Percentiles rank a stretch among this genome's conserved stretches.
phyloP scores from a whole-genome alignment of 1,140 invertebrate species.

The Drosophila eugracilis region DNA sequence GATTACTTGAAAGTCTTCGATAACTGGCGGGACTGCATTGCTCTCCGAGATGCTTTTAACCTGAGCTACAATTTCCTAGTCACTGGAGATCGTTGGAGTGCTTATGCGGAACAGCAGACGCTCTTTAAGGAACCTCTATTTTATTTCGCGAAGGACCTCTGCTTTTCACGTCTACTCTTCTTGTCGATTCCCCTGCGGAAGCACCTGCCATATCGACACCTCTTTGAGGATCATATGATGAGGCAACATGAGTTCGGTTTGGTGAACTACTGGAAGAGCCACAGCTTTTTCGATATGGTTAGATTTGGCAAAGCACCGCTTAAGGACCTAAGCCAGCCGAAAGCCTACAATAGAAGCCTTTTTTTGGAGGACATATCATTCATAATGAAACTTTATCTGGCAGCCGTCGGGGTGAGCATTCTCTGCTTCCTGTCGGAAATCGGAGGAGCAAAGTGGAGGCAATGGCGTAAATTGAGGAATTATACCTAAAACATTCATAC shows the following conservation, averaged over 20 bases:
- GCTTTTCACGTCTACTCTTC: constrained; percentile 22
- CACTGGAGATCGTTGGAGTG: constrained; percentile 36
- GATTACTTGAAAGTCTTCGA: not conserved
- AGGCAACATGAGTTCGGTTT: constrained; percentile 52
- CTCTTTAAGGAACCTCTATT: constrained; percentile 38
- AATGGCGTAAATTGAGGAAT: not conserved
- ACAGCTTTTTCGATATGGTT: constrained; percentile 59
- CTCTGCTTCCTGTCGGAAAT: constrained; percentile 35
- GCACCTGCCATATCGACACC: constrained; percentile 46
- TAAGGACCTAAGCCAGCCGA: constrained; percentile 28
- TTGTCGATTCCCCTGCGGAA: constrained; percentile 36
- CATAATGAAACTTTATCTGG: constrained; percentile 33
- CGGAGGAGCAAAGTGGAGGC: not conserved
- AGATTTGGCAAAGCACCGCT: constrained; percentile 9
- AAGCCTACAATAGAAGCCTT: not conserved
- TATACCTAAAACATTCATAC: not conserved
- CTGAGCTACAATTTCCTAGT: constrained; percentile 28
- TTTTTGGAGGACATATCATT: constrained; percentile 31
- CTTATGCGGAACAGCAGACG: constrained; percentile 50
- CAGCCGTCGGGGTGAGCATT: not conserved
- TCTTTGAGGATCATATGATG: constrained; percentile 52
- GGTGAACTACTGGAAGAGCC: constrained; percentile 25
- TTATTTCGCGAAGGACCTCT: constrained; percentile 50
- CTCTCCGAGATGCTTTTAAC: constrained; percentile 45
- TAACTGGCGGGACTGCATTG: constrained; percentile 3